phyloP scores from a whole-genome alignment of 2,113 vertebrate genomes.

The Archilochus colubris region DNA sequence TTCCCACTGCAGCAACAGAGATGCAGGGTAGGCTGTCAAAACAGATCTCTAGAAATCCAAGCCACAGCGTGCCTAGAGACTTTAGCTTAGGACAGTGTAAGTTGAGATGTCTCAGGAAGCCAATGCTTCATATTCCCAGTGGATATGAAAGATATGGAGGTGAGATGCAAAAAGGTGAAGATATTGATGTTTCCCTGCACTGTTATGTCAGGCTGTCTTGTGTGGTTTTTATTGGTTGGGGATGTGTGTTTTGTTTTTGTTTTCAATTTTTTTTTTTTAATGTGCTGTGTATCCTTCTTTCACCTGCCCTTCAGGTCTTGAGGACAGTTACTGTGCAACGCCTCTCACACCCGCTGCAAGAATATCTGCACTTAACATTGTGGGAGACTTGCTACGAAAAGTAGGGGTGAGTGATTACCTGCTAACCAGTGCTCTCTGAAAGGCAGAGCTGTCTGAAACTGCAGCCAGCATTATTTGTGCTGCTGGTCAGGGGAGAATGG shows the following conservation, averaged over 20 bases:
- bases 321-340: slow-evolving; percentile 82
- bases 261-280: background rate
- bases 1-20: background rate
- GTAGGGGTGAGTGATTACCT: slow-evolving; percentile 83
- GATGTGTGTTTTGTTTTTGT: too few species aligned
- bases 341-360: slow-evolving; percentile 94
- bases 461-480: background rate
- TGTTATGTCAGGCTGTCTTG: background rate
- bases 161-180: background rate
- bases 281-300: background rate
- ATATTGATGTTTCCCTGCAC: background rate
- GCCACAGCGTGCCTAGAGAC: background rate
- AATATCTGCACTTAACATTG: slow-evolving; percentile 96
- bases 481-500: background rate
- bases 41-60: background rate
- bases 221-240: too few species aligned
- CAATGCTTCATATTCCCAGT: background rate
- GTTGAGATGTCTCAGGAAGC: background rate
- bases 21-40: background rate
- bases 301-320: slow-evolving; percentile 67
- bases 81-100: background rate
- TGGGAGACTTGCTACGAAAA: slow-evolving; percentile 95
- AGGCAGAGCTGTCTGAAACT: background rate
- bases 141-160: background rate
- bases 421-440: background rate